Conservation (phyloP, 1,140 invertebrate species). For the Megathymus violae region DNA sequence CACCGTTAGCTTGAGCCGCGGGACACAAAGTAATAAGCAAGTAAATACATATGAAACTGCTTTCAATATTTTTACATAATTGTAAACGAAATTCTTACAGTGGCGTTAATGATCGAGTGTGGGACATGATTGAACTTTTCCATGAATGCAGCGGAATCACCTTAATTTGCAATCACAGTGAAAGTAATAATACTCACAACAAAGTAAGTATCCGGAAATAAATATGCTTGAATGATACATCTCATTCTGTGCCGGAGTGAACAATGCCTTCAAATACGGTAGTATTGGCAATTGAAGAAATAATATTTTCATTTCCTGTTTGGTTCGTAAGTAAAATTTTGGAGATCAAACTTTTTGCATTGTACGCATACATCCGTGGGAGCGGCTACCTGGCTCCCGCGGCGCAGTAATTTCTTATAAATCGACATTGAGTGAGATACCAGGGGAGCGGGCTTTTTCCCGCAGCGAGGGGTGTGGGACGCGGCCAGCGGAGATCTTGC, state of each 20-base stretch:
- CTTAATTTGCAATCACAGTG: slow-evolving; percentile 46
- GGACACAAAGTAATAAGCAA: slow-evolving; percentile 65
- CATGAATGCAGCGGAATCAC: slow-evolving; percentile 40
- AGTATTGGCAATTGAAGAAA: slow-evolving; percentile 66
- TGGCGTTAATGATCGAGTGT: slow-evolving; percentile 56
- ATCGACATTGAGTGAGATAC: slow-evolving; percentile 80
- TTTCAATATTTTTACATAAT: slow-evolving; percentile 73
- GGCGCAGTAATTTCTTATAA: slow-evolving; percentile 78
- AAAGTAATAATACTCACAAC: slow-evolving; percentile 46
- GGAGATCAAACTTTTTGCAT: slow-evolving; percentile 72
- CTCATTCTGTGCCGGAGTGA: slow-evolving; percentile 7
- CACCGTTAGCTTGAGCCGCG: slow-evolving; percentile 60
- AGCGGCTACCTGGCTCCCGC: slow-evolving; percentile 76
- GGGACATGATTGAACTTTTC: slow-evolving; percentile 52
- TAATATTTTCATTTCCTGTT: slow-evolving; percentile 82
- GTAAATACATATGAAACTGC: slow-evolving; percentile 65
- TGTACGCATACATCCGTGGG: slow-evolving; percentile 71
- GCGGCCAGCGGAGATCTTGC: slow-evolving; percentile 37
- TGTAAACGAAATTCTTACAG: slow-evolving; percentile 64
- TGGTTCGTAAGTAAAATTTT: slow-evolving; percentile 63
- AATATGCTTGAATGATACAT: slow-evolving; percentile 50
- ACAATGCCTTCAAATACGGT: slow-evolving; percentile 36
- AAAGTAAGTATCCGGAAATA: slow-evolving; percentile 39
- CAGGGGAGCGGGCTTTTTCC: slow-evolving; percentile 59
- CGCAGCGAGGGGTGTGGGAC: slow-evolving; percentile 53